These are phyloP conservation scores for Drosophila fulvimacula DNA, from an alignment of 2,888 invertebrate genomes.

Conservation along the genomic window DNA sequence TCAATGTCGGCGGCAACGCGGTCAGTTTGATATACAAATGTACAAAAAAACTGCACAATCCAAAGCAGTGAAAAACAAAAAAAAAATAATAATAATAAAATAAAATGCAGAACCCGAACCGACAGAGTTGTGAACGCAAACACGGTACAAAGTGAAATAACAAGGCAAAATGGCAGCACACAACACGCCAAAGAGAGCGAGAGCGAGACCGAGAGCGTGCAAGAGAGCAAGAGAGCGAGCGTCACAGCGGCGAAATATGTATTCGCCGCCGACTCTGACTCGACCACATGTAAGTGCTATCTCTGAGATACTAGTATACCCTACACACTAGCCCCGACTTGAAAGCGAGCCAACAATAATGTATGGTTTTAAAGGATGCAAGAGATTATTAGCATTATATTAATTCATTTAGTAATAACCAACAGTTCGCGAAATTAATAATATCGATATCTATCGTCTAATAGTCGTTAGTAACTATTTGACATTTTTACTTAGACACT, in stretches of 20 bases:
- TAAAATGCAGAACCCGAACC: conserved; percentile 78
- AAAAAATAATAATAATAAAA: conserved; percentile 78
- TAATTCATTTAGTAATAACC: background rate
- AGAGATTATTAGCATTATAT: background rate
- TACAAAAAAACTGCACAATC: conserved; percentile 66
- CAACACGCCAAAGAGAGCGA: conserved; percentile 48
- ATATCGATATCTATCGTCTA: conserved; percentile 7
- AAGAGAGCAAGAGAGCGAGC: conserved; percentile 49
- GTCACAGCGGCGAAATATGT: conserved; percentile 56
- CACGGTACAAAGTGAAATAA: conserved; percentile 77
- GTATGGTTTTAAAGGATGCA: conserved; percentile 11
- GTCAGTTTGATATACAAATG: conserved; percentile 50
- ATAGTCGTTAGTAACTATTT: background rate
- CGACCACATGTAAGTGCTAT: conserved; percentile 53
- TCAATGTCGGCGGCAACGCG: conserved; percentile 42
- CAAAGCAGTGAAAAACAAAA: conserved; percentile 72
- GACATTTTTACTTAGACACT: background rate
- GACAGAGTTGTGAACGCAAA: conserved; percentile 77
- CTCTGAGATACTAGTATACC: conserved; percentile 38
- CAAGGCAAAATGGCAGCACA: conserved; percentile 71
- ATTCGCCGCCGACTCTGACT: conserved; percentile 55
- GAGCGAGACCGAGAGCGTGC: conserved; percentile 24
- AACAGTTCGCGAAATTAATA: background rate
- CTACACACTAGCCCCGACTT: conserved; percentile 24
- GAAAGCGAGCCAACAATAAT: conserved; percentile 4